Conservation (phyloP, 2,113 vertebrate species). For the Charadrius vociferus region DNA sequence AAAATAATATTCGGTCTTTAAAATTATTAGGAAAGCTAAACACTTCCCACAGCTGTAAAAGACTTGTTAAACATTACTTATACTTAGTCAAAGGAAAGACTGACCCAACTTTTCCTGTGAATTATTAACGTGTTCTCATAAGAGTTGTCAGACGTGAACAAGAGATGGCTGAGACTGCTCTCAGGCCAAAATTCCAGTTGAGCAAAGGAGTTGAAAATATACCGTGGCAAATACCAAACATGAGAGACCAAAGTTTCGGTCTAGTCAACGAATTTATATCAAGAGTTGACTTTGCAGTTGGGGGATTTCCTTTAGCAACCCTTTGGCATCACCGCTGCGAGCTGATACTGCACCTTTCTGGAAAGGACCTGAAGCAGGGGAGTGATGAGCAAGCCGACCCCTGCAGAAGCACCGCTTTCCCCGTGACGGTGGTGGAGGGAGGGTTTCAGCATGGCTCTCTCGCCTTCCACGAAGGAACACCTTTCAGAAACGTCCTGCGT, state of each 20-base stretch:
- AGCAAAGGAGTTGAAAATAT: neutral
- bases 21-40: neutral
- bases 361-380: neutral
- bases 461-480: neutral
- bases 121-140: neutral
- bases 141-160: neutral
- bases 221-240: neutral
- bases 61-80: neutral
- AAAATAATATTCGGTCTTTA: neutral
- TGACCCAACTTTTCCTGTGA: neutral
- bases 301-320: neutral
- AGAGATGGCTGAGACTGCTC: neutral
- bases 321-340: neutral
- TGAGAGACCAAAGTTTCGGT: neutral
- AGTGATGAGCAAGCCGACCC: neutral
- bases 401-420: neutral
- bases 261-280: neutral
- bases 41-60: neutral
- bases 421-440: neutral
- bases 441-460: fast-evolving
- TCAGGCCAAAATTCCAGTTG: neutral
- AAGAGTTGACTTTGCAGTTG: neutral
- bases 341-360: neutral
- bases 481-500: neutral
- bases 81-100: neutral